Percentiles rank a stretch among this genome's conserved stretches.
Conservation (phyloP, 1,140 invertebrate species). For the Aphis craccivora region DNA sequence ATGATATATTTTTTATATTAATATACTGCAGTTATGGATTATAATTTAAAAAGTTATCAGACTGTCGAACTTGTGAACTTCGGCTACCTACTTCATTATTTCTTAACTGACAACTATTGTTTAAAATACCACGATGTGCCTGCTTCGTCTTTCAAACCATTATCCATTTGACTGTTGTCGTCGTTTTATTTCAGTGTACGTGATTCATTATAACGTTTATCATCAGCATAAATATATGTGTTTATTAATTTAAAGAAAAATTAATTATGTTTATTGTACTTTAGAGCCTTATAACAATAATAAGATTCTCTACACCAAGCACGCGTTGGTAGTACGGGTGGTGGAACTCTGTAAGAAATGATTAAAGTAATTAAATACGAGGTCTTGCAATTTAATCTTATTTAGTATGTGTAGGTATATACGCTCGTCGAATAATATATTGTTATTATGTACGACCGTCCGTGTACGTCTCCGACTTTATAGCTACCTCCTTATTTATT, state of each 20-base stretch:
- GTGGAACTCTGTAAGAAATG: background rate
- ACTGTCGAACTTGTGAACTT: background rate
- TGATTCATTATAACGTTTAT: conserved; percentile 6
- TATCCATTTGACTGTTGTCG: background rate
- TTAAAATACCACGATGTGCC: background rate
- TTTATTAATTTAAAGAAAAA: background rate
- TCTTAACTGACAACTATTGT: background rate
- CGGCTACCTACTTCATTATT: background rate
- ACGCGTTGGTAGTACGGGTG: background rate
- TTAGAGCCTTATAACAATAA: background rate
- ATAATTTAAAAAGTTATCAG: background rate
- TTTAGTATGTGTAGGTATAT: background rate
- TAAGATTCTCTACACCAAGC: background rate
- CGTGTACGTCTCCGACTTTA: background rate
- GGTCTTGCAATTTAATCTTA: background rate
- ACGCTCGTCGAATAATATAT: background rate
- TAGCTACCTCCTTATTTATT: background rate
- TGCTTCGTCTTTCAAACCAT: background rate
- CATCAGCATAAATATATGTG: background rate
- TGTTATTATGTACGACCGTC: background rate
- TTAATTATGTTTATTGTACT: background rate
- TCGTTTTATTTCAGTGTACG: background rate
- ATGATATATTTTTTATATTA: background rate
- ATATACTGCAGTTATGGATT: background rate
- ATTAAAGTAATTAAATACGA: background rate